Conservation (phyloP, 1,140 invertebrate species). For the Conus betulinus region DNA sequence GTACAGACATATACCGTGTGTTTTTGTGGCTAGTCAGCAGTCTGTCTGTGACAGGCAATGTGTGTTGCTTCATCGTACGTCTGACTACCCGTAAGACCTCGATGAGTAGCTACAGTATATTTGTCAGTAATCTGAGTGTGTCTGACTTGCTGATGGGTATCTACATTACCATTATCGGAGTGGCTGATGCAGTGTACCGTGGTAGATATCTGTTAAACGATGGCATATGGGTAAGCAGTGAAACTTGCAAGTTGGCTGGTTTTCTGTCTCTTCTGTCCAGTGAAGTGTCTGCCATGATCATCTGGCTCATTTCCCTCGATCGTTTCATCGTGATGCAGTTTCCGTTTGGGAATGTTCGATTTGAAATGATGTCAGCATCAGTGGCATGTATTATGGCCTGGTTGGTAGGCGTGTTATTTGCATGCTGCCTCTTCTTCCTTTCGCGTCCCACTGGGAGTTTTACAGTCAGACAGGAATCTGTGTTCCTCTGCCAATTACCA, state of each 20-base stretch:
- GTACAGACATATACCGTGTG: slow-evolving; percentile 34
- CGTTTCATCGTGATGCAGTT: slow-evolving; percentile 56
- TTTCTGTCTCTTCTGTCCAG: slow-evolving; percentile 58
- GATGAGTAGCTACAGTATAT: slow-evolving; percentile 31
- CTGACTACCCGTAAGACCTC: neutral
- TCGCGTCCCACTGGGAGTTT: slow-evolving; percentile 49
- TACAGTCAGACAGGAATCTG: slow-evolving; percentile 53
- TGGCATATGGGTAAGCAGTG: slow-evolving; percentile 53
- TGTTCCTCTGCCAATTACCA: slow-evolving; percentile 51
- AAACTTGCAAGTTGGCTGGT: slow-evolving; percentile 56
- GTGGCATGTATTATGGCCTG: slow-evolving; percentile 33
- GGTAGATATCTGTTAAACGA: slow-evolving; percentile 58
- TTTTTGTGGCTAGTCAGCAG: slow-evolving; percentile 49
- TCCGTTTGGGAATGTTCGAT: slow-evolving; percentile 49
- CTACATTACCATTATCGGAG: slow-evolving; percentile 64
- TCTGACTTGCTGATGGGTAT: slow-evolving; percentile 67
- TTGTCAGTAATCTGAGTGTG: slow-evolving; percentile 56
- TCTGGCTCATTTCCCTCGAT: slow-evolving; percentile 63
- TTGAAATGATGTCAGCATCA: slow-evolving; percentile 27
- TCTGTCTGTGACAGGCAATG: slow-evolving; percentile 50
- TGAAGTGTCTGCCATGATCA: slow-evolving; percentile 59
- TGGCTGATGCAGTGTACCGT: slow-evolving; percentile 53
- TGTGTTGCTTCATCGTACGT: slow-evolving; percentile 27
- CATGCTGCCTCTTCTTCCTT: slow-evolving; percentile 39
- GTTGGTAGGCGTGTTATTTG: slow-evolving; percentile 40